Evolutionary conservation across 2,797 vertebrate genomes (phyloP).

Genomic region (Gallinago stenura): DNA sequence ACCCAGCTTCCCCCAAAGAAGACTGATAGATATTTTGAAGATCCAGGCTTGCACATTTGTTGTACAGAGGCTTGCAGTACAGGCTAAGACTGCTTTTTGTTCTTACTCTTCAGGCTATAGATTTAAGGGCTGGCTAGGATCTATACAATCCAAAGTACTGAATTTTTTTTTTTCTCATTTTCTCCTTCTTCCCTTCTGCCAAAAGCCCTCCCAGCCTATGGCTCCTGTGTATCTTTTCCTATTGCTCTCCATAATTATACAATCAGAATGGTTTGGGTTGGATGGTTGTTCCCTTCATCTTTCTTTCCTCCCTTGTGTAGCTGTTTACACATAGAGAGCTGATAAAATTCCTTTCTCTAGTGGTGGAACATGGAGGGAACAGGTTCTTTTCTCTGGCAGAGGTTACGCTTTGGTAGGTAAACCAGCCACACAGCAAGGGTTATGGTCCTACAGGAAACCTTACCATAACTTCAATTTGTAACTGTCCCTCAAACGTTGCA

Average conservation of each 20-base stretch:
- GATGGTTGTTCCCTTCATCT: neutral
- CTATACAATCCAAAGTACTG: neutral
- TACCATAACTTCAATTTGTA: neutral
- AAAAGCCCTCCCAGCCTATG: neutral
- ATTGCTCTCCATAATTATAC: neutral
- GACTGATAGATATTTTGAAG: neutral
- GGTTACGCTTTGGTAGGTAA: neutral
- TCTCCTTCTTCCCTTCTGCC: neutral
- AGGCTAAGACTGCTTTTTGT: neutral
- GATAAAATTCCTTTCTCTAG: neutral
- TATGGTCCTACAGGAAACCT: neutral
- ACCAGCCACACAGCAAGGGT: neutral
- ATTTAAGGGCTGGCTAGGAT: neutral
- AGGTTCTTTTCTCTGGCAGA: neutral
- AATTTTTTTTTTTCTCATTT: neutral
- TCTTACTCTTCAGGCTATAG: neutral
- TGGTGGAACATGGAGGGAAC: neutral
- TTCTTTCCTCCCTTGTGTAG: neutral
- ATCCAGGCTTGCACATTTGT: neutral
- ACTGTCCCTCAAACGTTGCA: neutral
- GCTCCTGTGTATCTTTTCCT: neutral
- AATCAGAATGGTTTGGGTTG: neutral
- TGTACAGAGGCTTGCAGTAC: neutral
- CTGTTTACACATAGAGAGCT: neutral
- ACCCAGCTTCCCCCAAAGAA: neutral